A percentile compares a stretch with the other conserved stretches of the same genome.
Evolutionary conservation across 2,888 invertebrate species (phyloP).

Genomic region (Drosophila longiperda): DNA sequence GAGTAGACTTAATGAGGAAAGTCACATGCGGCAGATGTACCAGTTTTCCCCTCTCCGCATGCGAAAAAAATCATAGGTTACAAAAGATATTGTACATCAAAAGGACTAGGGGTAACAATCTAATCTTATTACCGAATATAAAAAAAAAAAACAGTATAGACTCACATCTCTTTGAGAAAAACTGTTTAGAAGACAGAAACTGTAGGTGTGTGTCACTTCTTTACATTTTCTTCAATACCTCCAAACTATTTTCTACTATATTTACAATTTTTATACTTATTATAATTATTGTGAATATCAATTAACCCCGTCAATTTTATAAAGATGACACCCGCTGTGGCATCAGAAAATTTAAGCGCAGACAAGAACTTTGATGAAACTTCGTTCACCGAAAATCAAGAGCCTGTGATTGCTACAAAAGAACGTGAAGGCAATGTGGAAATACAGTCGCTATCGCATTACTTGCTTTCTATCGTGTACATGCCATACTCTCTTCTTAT

Average conservation of each 20-base stretch:
- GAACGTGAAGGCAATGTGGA: constrained; percentile 62
- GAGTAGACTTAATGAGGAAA: neutral
- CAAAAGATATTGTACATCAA: neutral
- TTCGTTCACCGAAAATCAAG: constrained; percentile 49
- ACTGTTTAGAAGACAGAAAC: neutral
- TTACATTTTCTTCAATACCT: neutral
- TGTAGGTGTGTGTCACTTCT: neutral
- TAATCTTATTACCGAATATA: neutral
- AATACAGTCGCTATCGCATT: constrained; percentile 88
- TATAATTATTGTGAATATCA: neutral
- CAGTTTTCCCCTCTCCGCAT: neutral
- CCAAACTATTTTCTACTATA: neutral
- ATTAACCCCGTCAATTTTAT: neutral
- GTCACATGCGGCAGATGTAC: neutral
- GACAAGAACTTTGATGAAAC: constrained; percentile 59
- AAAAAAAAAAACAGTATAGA: neutral
- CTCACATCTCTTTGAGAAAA: neutral
- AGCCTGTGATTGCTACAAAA: constrained; percentile 11
- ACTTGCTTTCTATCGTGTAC: constrained; percentile 94
- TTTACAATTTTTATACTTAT: neutral
- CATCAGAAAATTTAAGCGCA: constrained; percentile 7
- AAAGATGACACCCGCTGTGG: constrained; percentile 5
- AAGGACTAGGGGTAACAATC: neutral
- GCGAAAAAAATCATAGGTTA: no score
- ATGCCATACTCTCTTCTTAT: constrained; percentile 95